Evolutionary conservation across 2,113 vertebrate species (phyloP), one percentile per base, ranked within the genome.

Genomic region (Anguilla japonica): DNA sequence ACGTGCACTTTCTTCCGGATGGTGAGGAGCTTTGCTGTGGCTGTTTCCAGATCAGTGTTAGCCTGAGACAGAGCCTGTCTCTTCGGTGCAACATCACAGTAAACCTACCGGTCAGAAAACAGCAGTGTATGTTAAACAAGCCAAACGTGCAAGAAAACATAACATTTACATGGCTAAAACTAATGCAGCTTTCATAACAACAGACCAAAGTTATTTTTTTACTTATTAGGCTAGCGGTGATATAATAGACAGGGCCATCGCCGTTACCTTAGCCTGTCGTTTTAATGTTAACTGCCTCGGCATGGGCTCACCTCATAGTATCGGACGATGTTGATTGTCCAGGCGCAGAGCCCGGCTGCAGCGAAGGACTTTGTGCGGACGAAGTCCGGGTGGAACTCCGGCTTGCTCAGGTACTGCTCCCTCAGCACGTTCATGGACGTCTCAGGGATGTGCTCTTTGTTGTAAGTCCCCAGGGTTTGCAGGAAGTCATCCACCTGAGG

Each of bases 381-480:
- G 41, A 95, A 92, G 90, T 96, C 96, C 26, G 94, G 94, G 81
- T 95, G 96, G 89, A 98, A 98, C 83, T 96, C 95, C 0, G 95
- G 90, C 57, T 96, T 94, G 90, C 93, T 97, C 89, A 97, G 90
- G 87, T 96, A 96, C 79, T 96, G 90, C 82, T 97, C 94, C 88
- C 97, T 96, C 81, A 95, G 50, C 22, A 97, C 95, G 94, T 93
- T 96, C 75, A 97, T 92, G 90, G 94, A 97, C 88, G 95, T 93
- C 46, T 97, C 95, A 67, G 93, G 96, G 91, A 97, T 97, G 93
- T 96, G 95, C 56, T 97, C 96, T 88, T 97, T 97, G 93, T 97
- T 95, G 80, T 95, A 97, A 53, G 89, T 90, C 63, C 96, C 93
- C 90, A 98, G 91, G 0, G 93, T 92, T 92, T 97, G 95, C 83